These are phyloP conservation scores for Troides aeacus DNA, from an alignment of 2,888 invertebrate species.

Conservation along the genomic window DNA sequence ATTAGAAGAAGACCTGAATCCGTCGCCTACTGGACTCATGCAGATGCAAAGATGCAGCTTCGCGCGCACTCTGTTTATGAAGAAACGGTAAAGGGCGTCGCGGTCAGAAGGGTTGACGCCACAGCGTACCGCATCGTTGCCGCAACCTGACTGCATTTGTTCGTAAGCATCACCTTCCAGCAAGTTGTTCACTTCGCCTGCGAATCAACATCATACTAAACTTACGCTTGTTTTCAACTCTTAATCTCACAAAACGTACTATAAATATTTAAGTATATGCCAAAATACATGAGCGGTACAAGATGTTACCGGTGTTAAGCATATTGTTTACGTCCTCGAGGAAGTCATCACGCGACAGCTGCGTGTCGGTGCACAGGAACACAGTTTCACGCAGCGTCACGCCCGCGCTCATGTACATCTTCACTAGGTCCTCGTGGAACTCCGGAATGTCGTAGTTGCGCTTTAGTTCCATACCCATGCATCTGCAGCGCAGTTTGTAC, in stretches of 20 bases:
- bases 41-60: conserved; percentile 93
- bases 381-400: conserved; percentile 86
- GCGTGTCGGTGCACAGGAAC: conserved; percentile 93
- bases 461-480: conserved; percentile 92
- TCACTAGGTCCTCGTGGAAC: conserved; percentile 92
- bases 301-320: conserved; percentile 86
- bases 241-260: neutral
- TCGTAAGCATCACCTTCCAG: conserved; percentile 93
- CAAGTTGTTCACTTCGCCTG: conserved; percentile 94
- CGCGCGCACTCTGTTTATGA: conserved; percentile 89
- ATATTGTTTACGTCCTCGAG: conserved; percentile 95
- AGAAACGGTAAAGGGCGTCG: conserved; percentile 91
- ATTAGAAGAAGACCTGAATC: conserved; percentile 81
- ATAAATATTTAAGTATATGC: neutral
- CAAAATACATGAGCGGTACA: neutral
- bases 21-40: conserved; percentile 94
- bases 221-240: too few species aligned
- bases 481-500: conserved; percentile 71
- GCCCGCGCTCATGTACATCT: conserved; percentile 89
- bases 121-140: conserved; percentile 84
- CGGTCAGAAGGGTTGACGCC: conserved; percentile 85
- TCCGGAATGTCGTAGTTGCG: conserved; percentile 89
- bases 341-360: conserved; percentile 94
- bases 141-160: conserved; percentile 87
- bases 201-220: neutral